Evolutionary conservation across 1,140 invertebrate genomes (phyloP).

Genomic region (Trachymyrmex septentrionalis): DNA sequence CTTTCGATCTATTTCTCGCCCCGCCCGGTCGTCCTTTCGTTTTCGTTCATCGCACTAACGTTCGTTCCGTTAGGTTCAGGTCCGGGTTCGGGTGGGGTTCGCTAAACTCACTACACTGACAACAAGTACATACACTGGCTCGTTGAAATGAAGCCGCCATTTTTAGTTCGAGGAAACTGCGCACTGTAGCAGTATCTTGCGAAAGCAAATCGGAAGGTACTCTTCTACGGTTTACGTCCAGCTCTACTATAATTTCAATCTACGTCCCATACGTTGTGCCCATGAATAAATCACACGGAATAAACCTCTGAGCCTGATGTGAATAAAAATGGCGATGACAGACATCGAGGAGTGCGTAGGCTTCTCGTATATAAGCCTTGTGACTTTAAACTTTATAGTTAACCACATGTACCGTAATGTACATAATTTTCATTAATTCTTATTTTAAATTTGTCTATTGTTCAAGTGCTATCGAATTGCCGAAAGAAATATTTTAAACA

Average conservation of each 20-base stretch:
- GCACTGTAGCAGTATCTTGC: neutral
- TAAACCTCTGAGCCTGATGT: neutral
- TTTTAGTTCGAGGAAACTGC: constrained; percentile 23
- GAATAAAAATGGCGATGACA: constrained; percentile 26
- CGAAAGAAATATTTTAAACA: neutral
- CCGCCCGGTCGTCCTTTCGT: neutral
- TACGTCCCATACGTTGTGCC: neutral
- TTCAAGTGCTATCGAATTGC: neutral
- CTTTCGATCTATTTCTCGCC: neutral
- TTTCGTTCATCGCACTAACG: constrained; percentile 5
- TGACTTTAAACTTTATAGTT: neutral
- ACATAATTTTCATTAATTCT: neutral
- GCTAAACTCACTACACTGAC: constrained; percentile 15
- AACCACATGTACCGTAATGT: neutral
- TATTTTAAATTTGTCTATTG: neutral
- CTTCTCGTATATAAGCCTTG: no score
- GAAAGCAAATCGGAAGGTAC: neutral
- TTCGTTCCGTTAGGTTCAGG: constrained; percentile 39
- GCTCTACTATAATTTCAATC: neutral
- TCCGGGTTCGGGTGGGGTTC: constrained; percentile 8
- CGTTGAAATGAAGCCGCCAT: constrained; percentile 16
- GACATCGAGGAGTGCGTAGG: neutral
- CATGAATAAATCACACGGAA: constrained; percentile 7
- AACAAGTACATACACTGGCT: neutral
- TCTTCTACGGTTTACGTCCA: neutral